Percentiles rank a stretch among this genome's conserved stretches.
Evolutionary conservation across 2,797 vertebrate genomes (phyloP).

Genomic region (Ara ararauna): DNA sequence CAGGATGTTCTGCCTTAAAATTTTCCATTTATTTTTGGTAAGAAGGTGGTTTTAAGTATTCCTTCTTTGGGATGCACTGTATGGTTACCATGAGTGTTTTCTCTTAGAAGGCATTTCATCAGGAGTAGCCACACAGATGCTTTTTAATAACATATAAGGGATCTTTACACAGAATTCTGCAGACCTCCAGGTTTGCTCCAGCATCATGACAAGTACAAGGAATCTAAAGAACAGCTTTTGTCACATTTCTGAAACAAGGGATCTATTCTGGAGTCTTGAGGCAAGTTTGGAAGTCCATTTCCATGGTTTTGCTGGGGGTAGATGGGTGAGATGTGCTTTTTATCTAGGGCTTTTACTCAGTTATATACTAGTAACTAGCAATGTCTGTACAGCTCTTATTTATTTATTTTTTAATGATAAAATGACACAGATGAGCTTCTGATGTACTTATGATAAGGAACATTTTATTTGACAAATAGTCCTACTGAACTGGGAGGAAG

Average conservation of each 20-base stretch:
- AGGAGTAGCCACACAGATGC: background rate
- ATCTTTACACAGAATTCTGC: background rate
- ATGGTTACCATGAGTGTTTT: background rate
- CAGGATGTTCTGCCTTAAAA: background rate
- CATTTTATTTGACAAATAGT: background rate
- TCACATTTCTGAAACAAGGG: background rate
- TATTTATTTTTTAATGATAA: background rate
- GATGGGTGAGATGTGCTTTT: background rate
- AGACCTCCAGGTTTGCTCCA: background rate
- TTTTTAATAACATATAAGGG: background rate
- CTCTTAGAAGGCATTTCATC: background rate
- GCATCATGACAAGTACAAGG: background rate
- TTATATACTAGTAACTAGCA: background rate
- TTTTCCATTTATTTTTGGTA: background rate
- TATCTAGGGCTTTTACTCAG: background rate
- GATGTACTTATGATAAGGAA: background rate
- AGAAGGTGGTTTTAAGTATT: background rate
- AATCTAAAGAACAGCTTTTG: background rate
- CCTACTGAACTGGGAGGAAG: background rate
- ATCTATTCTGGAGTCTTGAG: background rate
- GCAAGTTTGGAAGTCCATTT: background rate
- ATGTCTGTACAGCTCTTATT: background rate
- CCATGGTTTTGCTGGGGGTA: background rate
- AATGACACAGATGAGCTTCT: background rate
- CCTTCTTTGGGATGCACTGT: background rate